Evolutionary conservation across 2,113 vertebrate species (phyloP).

Genomic region (Gymnogyps californianus): DNA sequence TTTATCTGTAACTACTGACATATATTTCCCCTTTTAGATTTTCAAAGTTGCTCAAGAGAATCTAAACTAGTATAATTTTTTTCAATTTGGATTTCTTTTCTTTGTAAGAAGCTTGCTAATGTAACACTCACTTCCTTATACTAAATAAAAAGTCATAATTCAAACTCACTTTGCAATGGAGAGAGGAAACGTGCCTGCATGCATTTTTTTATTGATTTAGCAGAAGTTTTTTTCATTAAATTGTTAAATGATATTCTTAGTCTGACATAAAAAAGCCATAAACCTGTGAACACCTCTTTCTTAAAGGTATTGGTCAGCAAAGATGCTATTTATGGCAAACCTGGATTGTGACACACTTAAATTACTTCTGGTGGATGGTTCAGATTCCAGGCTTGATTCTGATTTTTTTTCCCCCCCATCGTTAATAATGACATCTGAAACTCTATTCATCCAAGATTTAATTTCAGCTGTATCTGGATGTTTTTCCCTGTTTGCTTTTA

Average conservation of each 20-base stretch:
- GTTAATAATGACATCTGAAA: background rate
- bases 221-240: background rate
- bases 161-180: background rate
- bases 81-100: background rate
- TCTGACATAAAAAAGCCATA: background rate
- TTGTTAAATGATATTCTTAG: background rate
- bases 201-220: background rate
- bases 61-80: background rate
- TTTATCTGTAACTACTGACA: background rate
- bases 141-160: background rate
- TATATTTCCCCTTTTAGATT: background rate
- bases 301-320: background rate
- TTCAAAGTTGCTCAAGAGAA: background rate
- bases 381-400: background rate
- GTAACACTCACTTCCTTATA: background rate
- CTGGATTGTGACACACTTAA: background rate
- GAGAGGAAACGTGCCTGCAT: background rate
- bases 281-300: background rate
- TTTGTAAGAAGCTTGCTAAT: background rate
- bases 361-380: background rate
- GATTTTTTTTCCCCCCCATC: background rate
- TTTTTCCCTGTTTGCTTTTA: background rate
- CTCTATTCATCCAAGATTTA: background rate
- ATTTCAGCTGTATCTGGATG: background rate
- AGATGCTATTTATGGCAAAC: background rate